Percentiles rank a stretch among this genome's conserved stretches.
phyloP scores from a whole-genome alignment of 2,113 vertebrate genomes.

The Callocephalon fimbriatum region DNA sequence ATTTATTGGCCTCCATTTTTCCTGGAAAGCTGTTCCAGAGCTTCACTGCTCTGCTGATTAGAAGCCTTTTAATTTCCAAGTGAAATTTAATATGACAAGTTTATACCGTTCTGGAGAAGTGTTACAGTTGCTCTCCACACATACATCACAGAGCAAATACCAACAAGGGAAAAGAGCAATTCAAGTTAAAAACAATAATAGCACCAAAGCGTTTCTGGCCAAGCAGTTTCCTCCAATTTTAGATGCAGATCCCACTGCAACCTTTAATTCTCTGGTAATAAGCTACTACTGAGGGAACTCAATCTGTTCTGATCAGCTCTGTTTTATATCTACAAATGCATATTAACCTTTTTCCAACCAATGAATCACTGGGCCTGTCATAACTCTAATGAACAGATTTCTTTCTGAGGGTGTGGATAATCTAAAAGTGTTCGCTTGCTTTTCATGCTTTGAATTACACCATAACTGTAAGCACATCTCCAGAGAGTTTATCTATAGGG shows the following conservation, averaged over 20 bases:
- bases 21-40: slow-evolving; percentile 23
- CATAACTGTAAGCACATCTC: neutral
- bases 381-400: neutral
- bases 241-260: slow-evolving; percentile 49
- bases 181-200: slow-evolving; percentile 27
- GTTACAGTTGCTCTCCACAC: slow-evolving; percentile 28
- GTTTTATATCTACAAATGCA: slow-evolving; percentile 29
- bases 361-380: slow-evolving; percentile 35
- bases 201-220: neutral
- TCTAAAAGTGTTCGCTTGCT: neutral
- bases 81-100: slow-evolving; percentile 60
- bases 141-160: slow-evolving; percentile 20
- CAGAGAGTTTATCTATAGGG: neutral
- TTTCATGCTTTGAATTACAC: neutral
- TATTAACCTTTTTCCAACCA: slow-evolving; percentile 13
- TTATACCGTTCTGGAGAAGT: slow-evolving; percentile 42
- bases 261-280: slow-evolving; percentile 62
- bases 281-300: slow-evolving; percentile 37
- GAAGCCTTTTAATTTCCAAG: slow-evolving; percentile 60
- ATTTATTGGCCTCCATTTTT: slow-evolving; percentile 45
- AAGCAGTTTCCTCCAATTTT: slow-evolving; percentile 46
- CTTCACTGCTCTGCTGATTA: slow-evolving; percentile 26
- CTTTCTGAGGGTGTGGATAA: slow-evolving; percentile 27
- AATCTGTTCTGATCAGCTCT: slow-evolving; percentile 32
- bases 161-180: slow-evolving; percentile 57